phyloP scores from a whole-genome alignment of 2,797 vertebrate genomes.

The Sus cebifrons region DNA sequence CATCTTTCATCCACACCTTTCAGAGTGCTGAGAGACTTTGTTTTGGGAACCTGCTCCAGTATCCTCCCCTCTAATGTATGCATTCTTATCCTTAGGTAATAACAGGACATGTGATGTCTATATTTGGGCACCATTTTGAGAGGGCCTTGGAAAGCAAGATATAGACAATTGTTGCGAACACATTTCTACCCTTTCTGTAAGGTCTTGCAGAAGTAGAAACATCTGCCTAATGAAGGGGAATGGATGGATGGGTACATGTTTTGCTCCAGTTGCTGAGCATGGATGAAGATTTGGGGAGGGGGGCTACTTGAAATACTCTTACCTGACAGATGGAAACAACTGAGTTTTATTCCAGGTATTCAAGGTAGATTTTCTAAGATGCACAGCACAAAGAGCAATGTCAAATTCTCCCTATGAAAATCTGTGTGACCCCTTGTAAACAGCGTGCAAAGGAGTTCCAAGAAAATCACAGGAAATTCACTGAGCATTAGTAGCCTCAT shows the following conservation, averaged over 20 bases:
- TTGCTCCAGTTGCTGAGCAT: slow-evolving; percentile 63
- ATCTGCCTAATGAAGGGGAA: not conserved
- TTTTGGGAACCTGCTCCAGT: not conserved
- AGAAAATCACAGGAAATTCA: slow-evolving; percentile 75
- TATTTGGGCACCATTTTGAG: not conserved
- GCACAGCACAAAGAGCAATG: slow-evolving; percentile 57
- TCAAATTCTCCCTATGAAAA: slow-evolving; percentile 75
- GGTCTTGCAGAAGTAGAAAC: slow-evolving; percentile 17
- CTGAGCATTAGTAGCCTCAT: not conserved
- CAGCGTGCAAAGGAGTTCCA: slow-evolving; percentile 64
- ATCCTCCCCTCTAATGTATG: not conserved
- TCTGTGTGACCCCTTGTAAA: slow-evolving; percentile 69
- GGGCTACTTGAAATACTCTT: slow-evolving; percentile 74
- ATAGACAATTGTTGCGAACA: not conserved
- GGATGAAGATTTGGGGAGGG: not conserved
- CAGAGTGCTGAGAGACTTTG: not conserved
- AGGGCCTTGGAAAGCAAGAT: not conserved
- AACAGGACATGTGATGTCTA: not conserved
- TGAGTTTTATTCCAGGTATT: slow-evolving; percentile 77
- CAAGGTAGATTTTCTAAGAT: slow-evolving; percentile 20
- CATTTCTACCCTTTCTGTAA: not conserved
- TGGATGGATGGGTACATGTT: slow-evolving; percentile 62
- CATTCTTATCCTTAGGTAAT: not conserved
- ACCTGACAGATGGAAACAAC: slow-evolving; percentile 79
- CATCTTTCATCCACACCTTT: slow-evolving; percentile 3